Evolutionary conservation across 2,113 vertebrate genomes (phyloP).

Genomic region (Cepphus grylle): DNA sequence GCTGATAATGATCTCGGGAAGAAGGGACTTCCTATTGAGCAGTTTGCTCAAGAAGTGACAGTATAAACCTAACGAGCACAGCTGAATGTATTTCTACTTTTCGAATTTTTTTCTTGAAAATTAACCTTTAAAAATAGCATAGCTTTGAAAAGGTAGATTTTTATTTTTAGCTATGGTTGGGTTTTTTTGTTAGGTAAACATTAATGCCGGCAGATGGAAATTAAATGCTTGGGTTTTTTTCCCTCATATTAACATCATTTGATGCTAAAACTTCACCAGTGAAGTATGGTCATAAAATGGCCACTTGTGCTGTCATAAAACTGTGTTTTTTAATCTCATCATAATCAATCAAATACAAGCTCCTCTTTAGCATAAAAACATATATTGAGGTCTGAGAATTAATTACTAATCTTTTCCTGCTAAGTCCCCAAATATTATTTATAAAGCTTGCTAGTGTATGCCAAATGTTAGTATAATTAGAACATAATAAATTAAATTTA

Average conservation of each 20-base stretch:
- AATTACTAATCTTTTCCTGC: background rate
- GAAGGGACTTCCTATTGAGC: slow-evolving; percentile 12
- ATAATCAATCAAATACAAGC: background rate
- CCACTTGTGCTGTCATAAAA: background rate
- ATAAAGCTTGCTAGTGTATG: background rate
- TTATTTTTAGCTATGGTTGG: background rate
- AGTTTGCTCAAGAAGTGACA: background rate
- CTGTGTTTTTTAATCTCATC: background rate
- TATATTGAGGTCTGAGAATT: background rate
- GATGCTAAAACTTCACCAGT: background rate
- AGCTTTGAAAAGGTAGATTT: background rate
- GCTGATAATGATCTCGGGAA: slow-evolving; percentile 22
- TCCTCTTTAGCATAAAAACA: background rate
- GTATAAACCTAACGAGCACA: background rate
- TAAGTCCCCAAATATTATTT: background rate
- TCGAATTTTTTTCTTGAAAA: background rate
- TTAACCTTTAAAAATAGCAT: slow-evolving; percentile 6
- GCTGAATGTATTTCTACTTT: background rate
- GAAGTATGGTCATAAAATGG: background rate
- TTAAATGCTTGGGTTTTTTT: background rate
- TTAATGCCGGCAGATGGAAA: background rate
- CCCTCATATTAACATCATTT: background rate
- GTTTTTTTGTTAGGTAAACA: background rate
- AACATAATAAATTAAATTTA: background rate
- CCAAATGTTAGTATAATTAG: background rate